Evolutionary conservation across 92 coral and sea anemone species (phyloP), one percentile per base, ranked within the genome.

Genomic region (Phymanthus crucifer): DNA sequence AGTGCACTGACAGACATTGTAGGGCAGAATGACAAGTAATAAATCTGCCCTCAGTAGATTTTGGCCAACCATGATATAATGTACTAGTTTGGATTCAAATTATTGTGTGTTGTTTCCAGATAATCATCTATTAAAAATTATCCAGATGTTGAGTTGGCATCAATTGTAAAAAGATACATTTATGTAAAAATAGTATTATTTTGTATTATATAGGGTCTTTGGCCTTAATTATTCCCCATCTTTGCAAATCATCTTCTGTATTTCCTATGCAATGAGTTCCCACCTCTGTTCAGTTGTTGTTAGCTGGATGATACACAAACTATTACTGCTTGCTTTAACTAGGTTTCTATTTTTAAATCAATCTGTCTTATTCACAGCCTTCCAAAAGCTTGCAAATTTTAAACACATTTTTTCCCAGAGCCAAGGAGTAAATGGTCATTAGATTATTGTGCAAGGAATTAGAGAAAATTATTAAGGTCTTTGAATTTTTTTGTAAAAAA

Each of bases 101-200:
- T 16, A 61, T 29, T 61, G 32, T 61, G 32, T 26, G 32, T 27
- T 61, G 29, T 61, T 17, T 61, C 32, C 34, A 61, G 68, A 61
- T 61, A 61, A 26, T 27, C 34, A 61, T 10, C 3, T 26, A 16
- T 32, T 24, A 57, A 12, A n/a, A 61, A 61, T 61, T 5, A 12
- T 24, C 14, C 17, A 61, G 16, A 54, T 54, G 64, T 54, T 54
- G 26, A 8, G n/a, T 54, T 54, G 26, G 64, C 68, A 61, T 61
- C 68, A 61, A 61, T 29, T 61, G 36, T 61, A 61, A 61, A 61
- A 61, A 54, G 10, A 4, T 54, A 54, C 19, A 17, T 57, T 1
- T 57, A n/a, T n/a, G n/a, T n/a, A n/a, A 57, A 61, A 26, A 61
- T 61, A 26, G 33, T 61, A 29, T 61, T 61, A 61, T 61, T 61